Conservation (phyloP, 2,888 invertebrate species). For the Conops quadrifasciatus region DNA sequence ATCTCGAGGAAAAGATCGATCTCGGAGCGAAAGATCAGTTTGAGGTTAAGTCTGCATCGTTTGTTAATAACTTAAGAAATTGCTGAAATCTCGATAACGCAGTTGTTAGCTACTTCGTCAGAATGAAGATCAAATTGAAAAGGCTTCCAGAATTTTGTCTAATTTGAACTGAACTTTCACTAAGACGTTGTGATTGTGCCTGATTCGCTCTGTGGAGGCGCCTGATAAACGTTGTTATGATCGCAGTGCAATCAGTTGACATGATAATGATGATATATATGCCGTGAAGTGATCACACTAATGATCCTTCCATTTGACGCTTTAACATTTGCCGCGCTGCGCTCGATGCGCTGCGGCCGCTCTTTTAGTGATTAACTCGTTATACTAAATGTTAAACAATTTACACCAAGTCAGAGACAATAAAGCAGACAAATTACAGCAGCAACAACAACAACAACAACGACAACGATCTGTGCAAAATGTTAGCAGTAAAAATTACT, state of each 20-base stretch:
- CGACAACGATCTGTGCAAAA: constrained; percentile 21
- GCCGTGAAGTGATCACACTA: no score
- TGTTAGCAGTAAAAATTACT: constrained; percentile 4
- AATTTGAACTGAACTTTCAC: no score
- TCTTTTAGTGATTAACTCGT: no score
- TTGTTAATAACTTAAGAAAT: background rate
- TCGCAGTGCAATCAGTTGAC: no score
- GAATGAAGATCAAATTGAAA: background rate
- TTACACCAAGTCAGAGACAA: constrained; percentile 52
- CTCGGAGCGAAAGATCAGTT: constrained; percentile 17
- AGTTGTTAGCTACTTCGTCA: background rate
- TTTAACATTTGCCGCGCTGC: no score
- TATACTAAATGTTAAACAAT: constrained; percentile 46
- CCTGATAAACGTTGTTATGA: no score
- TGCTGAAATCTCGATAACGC: background rate
- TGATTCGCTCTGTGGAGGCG: no score
- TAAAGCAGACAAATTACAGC: constrained; percentile 54
- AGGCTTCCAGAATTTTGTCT: no score
- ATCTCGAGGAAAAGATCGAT: constrained; percentile 20
- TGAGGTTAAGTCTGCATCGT: background rate
- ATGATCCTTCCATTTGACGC: no score
- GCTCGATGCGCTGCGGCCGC: no score
- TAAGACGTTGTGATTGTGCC: no score
- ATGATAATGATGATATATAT: no score
- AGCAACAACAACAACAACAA: constrained; percentile 16